Evolutionary conservation across 2,888 invertebrate species (phyloP), one percentile per base, ranked within the genome.

Genomic region (Hirtodrosophila alboralis): DNA sequence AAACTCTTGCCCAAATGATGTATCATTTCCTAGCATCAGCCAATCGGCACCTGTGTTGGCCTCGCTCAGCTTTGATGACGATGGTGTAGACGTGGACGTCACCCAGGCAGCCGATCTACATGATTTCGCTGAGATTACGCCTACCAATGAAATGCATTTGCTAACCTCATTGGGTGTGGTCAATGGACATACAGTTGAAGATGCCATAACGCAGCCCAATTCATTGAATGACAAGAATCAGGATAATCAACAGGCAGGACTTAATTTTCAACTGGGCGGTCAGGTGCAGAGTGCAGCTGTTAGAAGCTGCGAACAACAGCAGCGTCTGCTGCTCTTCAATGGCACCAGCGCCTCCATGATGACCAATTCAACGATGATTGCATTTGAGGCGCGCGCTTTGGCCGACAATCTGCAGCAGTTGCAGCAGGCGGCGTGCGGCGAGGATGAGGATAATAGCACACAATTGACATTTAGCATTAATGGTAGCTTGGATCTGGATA

Each of bases 21-120:
- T 95, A 26, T 95, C 96, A 0, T 96, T 96, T 88, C 96, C 96
- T 0, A 96, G 95, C 43, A 93, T 96, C 49, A 95, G 95, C 71
- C 93, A 95, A 26, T 94, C 95, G 27, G 94, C 94, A 0, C 96
- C 95, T 0, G 91, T 94, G 79, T 92, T 94, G 1, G 92, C 93
- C 0, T 95, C 95, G 0, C 93, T 95, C 58, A 92, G 92, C 51
- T 94, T 94, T 75, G 94, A 94, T 71, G 89, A 87, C 21, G 84
- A 86, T 44, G 73, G 67, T 48, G 93, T 94, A 72, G 88, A 86
- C 30, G 93, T 94, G 72, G 88, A 86, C 18, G 70, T 68, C 31
- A 84, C 74, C 18, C 76, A 72, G 9, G 78, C 84, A 9, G 83
- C 79, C 9, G 81, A 80, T 0, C 41, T 88, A 18, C 74, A 74